These are phyloP conservation scores for Myotis yumanensis DNA, from an alignment of 2,113 vertebrate species.

Conservation along the genomic window DNA sequence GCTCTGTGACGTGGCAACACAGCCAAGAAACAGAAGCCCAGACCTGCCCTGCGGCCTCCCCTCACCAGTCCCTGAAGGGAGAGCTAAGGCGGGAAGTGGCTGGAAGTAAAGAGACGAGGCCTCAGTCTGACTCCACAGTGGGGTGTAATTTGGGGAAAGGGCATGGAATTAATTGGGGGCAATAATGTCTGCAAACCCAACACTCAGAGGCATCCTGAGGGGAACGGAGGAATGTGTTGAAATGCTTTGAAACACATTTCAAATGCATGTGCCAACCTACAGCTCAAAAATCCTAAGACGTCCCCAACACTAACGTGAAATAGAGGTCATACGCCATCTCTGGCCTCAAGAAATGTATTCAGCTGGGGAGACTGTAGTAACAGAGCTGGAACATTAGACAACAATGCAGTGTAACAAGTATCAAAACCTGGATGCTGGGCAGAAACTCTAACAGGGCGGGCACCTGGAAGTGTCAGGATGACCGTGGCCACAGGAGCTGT, in stretches of 20 bases:
- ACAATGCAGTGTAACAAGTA: neutral
- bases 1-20: neutral
- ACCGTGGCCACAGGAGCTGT: fast-evolving
- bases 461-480: fast-evolving
- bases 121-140: fast-evolving
- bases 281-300: neutral
- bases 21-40: neutral
- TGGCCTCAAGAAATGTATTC: neutral
- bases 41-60: neutral
- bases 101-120: neutral
- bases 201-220: neutral
- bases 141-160: neutral
- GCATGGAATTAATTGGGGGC: neutral
- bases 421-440: neutral
- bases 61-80: neutral
- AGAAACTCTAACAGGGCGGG: fast-evolving
- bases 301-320: neutral
- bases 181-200: neutral
- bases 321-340: neutral
- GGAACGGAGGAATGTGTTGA: neutral
- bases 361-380: neutral
- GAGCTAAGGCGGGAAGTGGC: neutral
- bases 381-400: neutral
- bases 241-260: neutral
- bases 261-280: fast-evolving